Percentiles rank a stretch among this genome's conserved stretches.
These are phyloP conservation scores for Bombus haemorrhoidalis DNA, from an alignment of 1,140 invertebrate species.

Conservation along the genomic window DNA sequence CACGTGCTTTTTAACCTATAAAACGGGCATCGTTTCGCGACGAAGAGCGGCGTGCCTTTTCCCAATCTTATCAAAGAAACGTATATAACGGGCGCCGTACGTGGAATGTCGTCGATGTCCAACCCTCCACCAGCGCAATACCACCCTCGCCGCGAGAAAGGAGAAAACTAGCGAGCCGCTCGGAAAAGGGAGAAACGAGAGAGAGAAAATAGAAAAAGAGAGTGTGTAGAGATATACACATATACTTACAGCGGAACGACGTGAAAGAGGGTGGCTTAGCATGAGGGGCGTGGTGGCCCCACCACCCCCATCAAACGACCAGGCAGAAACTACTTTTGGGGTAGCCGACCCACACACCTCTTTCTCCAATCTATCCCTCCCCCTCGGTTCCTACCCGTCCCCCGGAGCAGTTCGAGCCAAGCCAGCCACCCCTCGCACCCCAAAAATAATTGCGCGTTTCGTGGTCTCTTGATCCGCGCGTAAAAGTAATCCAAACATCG, in stretches of 20 bases:
- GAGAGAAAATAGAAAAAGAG: constrained; percentile 2
- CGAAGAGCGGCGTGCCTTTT: background rate
- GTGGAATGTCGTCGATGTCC: constrained; percentile 49
- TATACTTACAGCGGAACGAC: constrained; percentile 42
- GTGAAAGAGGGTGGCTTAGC: constrained; percentile 62
- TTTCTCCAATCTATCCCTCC: constrained; percentile 40
- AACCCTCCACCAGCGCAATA: constrained; percentile 44
- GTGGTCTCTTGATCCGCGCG: constrained; percentile 78
- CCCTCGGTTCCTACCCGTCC: background rate
- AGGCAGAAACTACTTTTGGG: constrained; percentile 62
- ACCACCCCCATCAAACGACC: constrained; percentile 47
- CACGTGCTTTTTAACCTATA: background rate
- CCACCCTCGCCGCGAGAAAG: constrained; percentile 42
- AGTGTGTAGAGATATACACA: constrained; percentile 28
- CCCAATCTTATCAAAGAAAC: constrained; percentile 38
- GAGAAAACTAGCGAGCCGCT: background rate
- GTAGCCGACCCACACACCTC: constrained; percentile 48
- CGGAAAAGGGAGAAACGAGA: background rate
- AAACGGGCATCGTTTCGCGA: constrained; percentile 8
- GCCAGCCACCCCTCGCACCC: constrained; percentile 38
- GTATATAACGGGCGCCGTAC: constrained; percentile 30
- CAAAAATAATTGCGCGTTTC: constrained; percentile 79
- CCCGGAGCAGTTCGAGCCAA: constrained; percentile 25
- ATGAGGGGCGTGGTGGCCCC: constrained; percentile 60
- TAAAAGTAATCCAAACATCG: constrained; percentile 80